These are phyloP conservation scores for Lonchura striata DNA, from an alignment of 2,113 vertebrate species.

Conservation along the genomic window DNA sequence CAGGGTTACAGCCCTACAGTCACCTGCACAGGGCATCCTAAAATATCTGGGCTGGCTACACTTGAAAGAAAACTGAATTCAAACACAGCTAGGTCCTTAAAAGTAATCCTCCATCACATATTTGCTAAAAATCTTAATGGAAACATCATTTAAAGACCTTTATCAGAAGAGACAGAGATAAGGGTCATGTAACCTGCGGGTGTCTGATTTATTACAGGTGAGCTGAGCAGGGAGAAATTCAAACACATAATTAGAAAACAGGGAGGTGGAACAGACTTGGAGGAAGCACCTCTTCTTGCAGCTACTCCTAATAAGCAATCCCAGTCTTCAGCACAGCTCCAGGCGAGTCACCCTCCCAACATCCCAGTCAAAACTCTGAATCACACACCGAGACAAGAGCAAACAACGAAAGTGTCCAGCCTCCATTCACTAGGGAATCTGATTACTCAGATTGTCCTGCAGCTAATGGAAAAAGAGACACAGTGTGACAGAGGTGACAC, in stretches of 20 bases:
- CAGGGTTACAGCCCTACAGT: neutral
- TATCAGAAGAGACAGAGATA: neutral
- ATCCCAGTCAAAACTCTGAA: neutral
- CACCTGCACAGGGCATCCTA: neutral
- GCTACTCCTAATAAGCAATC: neutral
- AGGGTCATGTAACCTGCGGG: neutral
- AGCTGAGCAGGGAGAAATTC: neutral
- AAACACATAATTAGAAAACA: neutral
- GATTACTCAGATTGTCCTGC: neutral
- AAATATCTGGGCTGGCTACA: neutral
- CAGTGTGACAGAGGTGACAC: neutral
- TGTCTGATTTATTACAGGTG: neutral
- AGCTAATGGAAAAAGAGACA: neutral
- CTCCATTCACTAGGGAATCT: neutral
- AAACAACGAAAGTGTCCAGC: neutral
- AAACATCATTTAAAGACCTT: neutral
- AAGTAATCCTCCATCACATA: neutral
- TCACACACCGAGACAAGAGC: neutral
- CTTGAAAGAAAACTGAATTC: neutral
- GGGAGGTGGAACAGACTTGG: neutral
- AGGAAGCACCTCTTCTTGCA: neutral
- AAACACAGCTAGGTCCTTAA: neutral
- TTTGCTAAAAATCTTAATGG: neutral
- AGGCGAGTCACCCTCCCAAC: neutral
- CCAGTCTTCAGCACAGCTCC: neutral